Percentiles rank a stretch among this genome's conserved stretches.
phyloP scores from a whole-genome alignment of 64 coral and sea anemone species.

The Actinia equina region DNA sequence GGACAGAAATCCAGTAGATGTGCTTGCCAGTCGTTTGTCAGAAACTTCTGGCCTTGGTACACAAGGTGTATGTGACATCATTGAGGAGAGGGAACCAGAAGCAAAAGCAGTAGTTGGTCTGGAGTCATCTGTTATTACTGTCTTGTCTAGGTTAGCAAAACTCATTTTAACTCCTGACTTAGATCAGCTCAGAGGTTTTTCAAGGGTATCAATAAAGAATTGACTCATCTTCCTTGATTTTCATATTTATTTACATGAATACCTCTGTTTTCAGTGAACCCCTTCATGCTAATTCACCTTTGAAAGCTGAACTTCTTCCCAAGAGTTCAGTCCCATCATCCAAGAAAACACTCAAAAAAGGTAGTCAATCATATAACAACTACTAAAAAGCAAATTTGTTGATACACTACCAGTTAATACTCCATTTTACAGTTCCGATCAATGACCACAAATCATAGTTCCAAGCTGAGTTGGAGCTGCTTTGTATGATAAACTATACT shows the following conservation, averaged over 20 bases:
- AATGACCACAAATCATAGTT: no score
- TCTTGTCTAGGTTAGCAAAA: slow-evolving; percentile 9
- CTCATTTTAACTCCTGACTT: no score
- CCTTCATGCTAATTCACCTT: slow-evolving; percentile 73
- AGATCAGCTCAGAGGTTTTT: not conserved
- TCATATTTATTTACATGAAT: not conserved
- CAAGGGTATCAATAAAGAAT: not conserved
- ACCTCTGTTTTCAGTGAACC: slow-evolving; percentile 54
- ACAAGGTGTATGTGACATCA: slow-evolving; percentile 26
- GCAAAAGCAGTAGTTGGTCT: not conserved
- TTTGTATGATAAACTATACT: no score
- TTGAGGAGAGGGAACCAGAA: not conserved
- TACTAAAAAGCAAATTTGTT: not conserved
- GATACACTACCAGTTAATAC: no score
- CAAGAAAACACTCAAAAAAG: slow-evolving; percentile 40
- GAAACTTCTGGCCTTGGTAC: slow-evolving; percentile 53
- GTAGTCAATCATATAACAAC: not conserved
- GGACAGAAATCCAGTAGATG: not conserved
- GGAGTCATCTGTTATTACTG: slow-evolving; percentile 6
- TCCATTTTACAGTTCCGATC: no score
- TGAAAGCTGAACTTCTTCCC: slow-evolving; percentile 80
- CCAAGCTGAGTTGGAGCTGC: no score
- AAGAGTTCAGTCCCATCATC: slow-evolving; percentile 38
- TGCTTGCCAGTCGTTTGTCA: slow-evolving; percentile 41
- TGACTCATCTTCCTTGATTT: not conserved